phyloP scores from a whole-genome alignment of 2,797 vertebrate species.

The Emydoidea blandingii region DNA sequence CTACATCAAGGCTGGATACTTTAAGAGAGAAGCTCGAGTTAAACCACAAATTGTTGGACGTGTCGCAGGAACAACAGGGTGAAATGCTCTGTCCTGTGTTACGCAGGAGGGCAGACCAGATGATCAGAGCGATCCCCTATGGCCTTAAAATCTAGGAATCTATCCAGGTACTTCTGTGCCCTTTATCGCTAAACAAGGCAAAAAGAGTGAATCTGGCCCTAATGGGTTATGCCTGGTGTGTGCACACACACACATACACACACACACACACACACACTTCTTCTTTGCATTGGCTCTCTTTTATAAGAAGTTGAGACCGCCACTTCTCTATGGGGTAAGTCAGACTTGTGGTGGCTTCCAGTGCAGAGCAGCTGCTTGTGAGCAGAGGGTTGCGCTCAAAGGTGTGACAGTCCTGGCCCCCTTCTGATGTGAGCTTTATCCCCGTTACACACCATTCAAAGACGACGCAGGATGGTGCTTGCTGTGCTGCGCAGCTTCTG shows the following conservation, averaged over 20 bases:
- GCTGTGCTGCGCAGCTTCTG: rapidly evolving
- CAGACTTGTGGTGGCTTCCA: background rate
- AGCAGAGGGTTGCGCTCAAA: background rate
- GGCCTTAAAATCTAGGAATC: background rate
- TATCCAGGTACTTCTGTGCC: background rate
- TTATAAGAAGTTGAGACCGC: background rate
- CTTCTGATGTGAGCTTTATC: background rate
- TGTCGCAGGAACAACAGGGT: background rate
- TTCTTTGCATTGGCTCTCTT: background rate
- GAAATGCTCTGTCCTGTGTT: background rate
- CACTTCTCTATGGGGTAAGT: background rate
- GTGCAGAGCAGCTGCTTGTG: background rate
- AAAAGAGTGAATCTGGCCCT: background rate
- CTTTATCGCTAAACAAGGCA: background rate
- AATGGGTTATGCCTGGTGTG: background rate
- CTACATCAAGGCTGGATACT: background rate
- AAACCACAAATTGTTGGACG: background rate
- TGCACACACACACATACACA: too few species aligned
- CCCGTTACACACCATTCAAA: background rate
- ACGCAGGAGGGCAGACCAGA: background rate
- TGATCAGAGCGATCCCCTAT: background rate
- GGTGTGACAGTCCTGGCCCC: background rate
- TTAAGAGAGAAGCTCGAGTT: background rate
- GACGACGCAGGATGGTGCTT: rapidly evolving
- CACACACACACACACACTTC: too few species aligned